Base-by-base conservation (phyloP, 2,113 vertebrate species). In the Pedionomus torquatus region DNA sequence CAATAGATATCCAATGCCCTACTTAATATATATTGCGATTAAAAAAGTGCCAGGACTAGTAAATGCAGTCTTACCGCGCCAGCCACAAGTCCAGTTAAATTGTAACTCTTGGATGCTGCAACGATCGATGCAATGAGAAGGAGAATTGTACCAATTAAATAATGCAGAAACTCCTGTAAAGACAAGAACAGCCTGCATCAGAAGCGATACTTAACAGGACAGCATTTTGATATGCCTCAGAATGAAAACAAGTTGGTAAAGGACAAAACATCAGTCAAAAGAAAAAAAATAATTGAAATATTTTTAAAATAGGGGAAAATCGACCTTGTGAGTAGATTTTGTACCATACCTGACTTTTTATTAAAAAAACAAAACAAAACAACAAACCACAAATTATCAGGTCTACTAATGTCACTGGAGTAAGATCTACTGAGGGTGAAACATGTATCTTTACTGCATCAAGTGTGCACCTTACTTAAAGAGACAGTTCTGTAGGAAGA, bases 141-240 rank as follows among this genome's bases (percentile, higher is more conserved):
- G 71, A 99, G 98, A 94, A 99, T 78, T 26, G 98, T 98, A 17
- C 99, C 99, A 0, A 99, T 96, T 17, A 98, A 94, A 89, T 99
- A 99, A 97, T 99, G 99, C 46, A 99, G 98, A 81, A 99, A 98
- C 96, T 99, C 99, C 99, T 99, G 97, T 17, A 92, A 97, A 90
- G 55, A 70, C 79, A 97, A 96, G 83, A n/a, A 97, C 25, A 96
- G 43, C 16, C 16, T 39, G 31, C 31, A 87, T 97, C 52, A 95
- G 78, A 66, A 90, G 31, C 43, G 19, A 82, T 76, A 28, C 18
- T 44, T 85, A 46, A 5, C n/a, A 85, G 60, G n/a, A 74, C 70
- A 80, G 39, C 19, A 55, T 94, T 87, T 77, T 7, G 15, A 17
- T 48, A 35, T 19, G 28, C n/a, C 30, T 76, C 54, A 87, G 33